Evolutionary conservation across 2,797 vertebrate genomes (phyloP).

Genomic region (Xenentodon cancila): DNA sequence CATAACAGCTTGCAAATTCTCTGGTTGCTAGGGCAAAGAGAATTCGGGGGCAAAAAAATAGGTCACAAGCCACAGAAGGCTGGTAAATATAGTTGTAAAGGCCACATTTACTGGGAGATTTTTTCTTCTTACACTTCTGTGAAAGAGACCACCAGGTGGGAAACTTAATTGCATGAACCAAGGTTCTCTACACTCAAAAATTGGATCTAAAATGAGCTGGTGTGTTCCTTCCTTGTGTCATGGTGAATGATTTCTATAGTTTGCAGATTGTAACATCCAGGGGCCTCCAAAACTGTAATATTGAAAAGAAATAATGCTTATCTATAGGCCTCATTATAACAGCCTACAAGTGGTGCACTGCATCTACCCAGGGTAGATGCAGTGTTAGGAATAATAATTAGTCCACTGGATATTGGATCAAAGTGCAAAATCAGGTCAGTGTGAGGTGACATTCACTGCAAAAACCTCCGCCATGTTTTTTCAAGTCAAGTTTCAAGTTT

Average conservation of each 20-base stretch:
- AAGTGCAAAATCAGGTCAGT: constrained; percentile 39
- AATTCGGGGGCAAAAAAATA: constrained; percentile 18
- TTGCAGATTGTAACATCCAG: too few species aligned
- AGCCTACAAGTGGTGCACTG: constrained; percentile 5
- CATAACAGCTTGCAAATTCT: constrained; percentile 7
- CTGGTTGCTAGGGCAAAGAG: constrained; percentile 5
- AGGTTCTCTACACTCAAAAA: too few species aligned
- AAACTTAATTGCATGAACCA: too few species aligned
- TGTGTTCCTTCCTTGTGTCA: too few species aligned
- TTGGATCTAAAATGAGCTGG: too few species aligned
- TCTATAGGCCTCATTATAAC: too few species aligned
- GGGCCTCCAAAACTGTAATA: too few species aligned
- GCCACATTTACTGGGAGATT: too few species aligned
- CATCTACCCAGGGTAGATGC: constrained; percentile 14
- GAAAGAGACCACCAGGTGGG: too few species aligned
- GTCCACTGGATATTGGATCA: constrained; percentile 22
- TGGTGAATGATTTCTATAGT: too few species aligned
- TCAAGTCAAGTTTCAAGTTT: constrained; percentile 16
- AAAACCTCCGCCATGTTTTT: not conserved
- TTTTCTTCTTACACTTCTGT: too few species aligned
- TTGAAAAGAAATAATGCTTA: too few species aligned
- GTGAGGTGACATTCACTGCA: constrained; percentile 11
- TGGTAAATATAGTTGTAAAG: constrained; percentile 23
- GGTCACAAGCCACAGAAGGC: constrained; percentile 19
- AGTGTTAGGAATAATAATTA: constrained; percentile 43